Base-by-base conservation (phyloP, 2,113 vertebrate genomes). In the Pogonocichla stellata region DNA sequence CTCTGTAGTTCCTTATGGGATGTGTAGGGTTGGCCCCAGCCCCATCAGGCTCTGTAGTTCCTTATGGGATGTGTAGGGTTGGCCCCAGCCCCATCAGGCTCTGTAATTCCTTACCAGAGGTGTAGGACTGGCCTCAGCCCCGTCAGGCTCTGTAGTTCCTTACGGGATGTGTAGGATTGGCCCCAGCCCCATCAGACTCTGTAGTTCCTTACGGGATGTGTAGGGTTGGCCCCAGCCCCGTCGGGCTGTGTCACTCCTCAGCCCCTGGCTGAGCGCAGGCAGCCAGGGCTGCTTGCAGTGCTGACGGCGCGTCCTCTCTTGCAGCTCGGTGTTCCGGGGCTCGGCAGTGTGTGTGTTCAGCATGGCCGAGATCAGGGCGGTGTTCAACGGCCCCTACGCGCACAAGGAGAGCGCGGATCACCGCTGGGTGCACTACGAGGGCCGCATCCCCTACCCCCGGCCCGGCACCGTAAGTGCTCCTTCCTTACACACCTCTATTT, bases 261-360 rank as follows among this genome's bases (percentile, higher is more conserved):
- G 14, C 43, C 34, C 31, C 43, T 33, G 65, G 29, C n/a, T 19
- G 36, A 51, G 38, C 25, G 16, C 6, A 43, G 33, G 51, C 48
- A 26, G 48, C 14, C 50, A 28, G 33, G 5, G 3, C 3, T 43
- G 19, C 50, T 73, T n/a, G 24, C 42, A 69, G 29, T 14, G 2
- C 14, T 1, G 57, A 33, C 15, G 33, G 9, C 16, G 6, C 23
- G 0, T 40, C 56, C 77, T 77, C 54, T 84, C 92, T 96, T 93
- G 58, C 97, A 99, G 99, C 95, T 99, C 99, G 9, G 98, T 99
- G 91, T 99, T 99, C 98, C 99, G 98, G 92, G 99, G 99, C 84
- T 99, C 99, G n/a, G 99, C 99, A 7, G 99, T 99, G 62, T 99
- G 99, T 91, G 98, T 99, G 64, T 99, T 99, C 93, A 99, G 98